Evolutionary conservation across 1,140 invertebrate species (phyloP), one percentile per base, ranked within the genome.

Genomic region (Platyscapa corneri): DNA sequence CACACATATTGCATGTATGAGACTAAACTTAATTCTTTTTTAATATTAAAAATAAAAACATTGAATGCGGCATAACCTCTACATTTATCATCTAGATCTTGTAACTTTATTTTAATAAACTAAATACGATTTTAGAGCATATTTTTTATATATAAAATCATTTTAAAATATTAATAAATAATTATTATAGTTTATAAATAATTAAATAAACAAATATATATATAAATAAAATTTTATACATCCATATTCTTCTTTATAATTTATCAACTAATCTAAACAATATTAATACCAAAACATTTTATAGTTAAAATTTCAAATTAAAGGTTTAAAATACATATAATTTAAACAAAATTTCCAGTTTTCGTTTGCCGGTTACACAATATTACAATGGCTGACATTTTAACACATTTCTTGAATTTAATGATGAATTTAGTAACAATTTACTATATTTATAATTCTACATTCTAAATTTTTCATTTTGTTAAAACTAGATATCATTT

Each of bases 351-450:
- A 53, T 3, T 12, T 77, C 67, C 30, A 34, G 67, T 67, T 70
- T 78, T 30, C 12, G 46, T 70, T 72, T 23, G 32, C 83, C 60
- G 77, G 77, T 85, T 85, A 85, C 34, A 74, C 76, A 81, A 85
- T 85, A 46, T 64, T 78, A 79, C 46, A 80, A 85, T 81, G 78
- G 78, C 78, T 37, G 84, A 81, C 78, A 80, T 53, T 85, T 74
- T 78, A 32, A n/a, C 23, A 49, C 39, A 84, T 79, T 27, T 3
- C 76, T 27, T 70, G 20, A 30, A 67, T 67, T 67, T 14, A 42
- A n/a, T n/a, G n/a, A n/a, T n/a, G n/a, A n/a, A n/a, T n/a, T n/a
- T n/a, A n/a, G n/a, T 0, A 39, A 60, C 42, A 79, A 27, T 79
- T 64, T 30, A 14, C 12, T 14, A 16, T 8, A 34, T 34, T 14